Evolutionary conservation across 2,113 vertebrate species (phyloP), one percentile per base, ranked within the genome.

Genomic region (Mormyrus lacerda): DNA sequence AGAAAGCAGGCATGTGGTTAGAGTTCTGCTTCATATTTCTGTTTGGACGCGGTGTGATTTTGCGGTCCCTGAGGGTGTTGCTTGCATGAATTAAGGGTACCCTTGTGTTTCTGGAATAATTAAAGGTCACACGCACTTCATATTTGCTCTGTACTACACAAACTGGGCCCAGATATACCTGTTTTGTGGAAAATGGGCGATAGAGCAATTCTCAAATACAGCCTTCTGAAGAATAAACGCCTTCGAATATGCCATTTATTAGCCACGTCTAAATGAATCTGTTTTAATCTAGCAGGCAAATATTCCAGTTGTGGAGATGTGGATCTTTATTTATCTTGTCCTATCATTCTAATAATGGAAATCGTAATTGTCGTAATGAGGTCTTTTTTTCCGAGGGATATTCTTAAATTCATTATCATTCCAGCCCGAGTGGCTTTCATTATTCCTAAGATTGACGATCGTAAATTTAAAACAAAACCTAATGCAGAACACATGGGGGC

Each of bases 321-420:
- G 10, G 9, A 65, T 69, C 83, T 65, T 55, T 42, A 1, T 53
- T 83, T 39, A 87, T 21, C 39, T 88, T 79, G 58, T 93, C 93
- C 93, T 92, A 92, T 94, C 93, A 92, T 61, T 91, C 92, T 91
- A 90, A 93, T 92, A 93, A 92, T 91, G 93, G 85, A 94, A 94
- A 93, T 92, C 85, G 93, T 94, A 95, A 94, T 94, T 93, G 90
- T 90, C 89, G 90, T 91, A 94, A 92, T 94, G 93, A 95, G 94
- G 89, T 94, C 47, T 94, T 94, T 31, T 39, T 93, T 95, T 93
- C 92, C 94, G 91, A 92, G 89, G 92, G 90, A 92, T 94, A 91
- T 94, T 90, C 92, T 94, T 90, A 93, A 91, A 94, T 94, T 95
- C 94, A 95, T 93, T 95, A 95, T 95, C 93, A 94, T 96, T 95